Evolutionary conservation across 2,888 invertebrate genomes (phyloP).

Genomic region (Rhyacophila evoluta): DNA sequence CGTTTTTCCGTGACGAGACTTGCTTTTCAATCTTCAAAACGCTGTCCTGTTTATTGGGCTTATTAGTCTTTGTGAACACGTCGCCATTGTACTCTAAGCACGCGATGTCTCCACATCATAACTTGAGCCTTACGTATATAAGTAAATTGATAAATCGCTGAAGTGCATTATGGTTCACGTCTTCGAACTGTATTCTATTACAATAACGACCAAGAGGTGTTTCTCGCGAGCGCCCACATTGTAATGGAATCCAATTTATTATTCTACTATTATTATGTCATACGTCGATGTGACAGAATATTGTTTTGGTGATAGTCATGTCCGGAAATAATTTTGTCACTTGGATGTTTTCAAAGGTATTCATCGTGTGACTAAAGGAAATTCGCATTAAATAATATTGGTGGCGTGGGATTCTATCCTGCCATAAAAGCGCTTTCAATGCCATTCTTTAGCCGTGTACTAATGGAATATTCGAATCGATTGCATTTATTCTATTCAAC

Average conservation of each 20-base stretch:
- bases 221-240: no score
- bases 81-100: no score
- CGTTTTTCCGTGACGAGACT: no score
- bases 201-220: no score
- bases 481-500: not conserved
- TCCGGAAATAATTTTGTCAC: not conserved
- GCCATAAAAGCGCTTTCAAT: not conserved
- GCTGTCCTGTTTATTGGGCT: no score
- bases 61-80: no score
- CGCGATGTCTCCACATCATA: no score
- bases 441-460: not conserved
- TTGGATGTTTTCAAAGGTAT: not conserved
- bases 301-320: not conserved
- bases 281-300: not conserved
- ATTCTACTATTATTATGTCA: not conserved
- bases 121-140: no score
- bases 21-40: no score
- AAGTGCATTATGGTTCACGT: no score
- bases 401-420: not conserved
- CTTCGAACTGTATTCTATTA: no score
- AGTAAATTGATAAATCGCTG: no score
- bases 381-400: not conserved
- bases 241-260: not conserved
- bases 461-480: not conserved
- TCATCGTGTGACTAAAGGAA: not conserved